These are phyloP conservation scores for Erpobdella octoculata DNA, from an alignment of 2,888 invertebrate genomes.

Conservation along the genomic window DNA sequence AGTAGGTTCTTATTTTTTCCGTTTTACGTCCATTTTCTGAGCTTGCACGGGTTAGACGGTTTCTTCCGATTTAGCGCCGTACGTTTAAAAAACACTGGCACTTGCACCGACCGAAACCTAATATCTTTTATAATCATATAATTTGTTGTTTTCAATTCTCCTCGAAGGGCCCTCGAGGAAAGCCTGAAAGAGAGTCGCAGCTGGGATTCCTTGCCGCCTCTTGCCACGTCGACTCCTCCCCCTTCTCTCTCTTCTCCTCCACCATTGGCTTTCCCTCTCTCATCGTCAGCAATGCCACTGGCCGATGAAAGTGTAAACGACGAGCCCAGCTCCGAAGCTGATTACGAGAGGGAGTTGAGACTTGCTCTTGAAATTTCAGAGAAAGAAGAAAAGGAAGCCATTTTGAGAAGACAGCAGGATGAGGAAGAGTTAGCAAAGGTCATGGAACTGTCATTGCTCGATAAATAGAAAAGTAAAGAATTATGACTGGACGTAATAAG, in stretches of 20 bases:
- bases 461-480: conserved; percentile 45
- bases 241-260: not conserved
- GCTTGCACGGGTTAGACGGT: too few relatives aligned
- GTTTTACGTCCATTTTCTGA: too few relatives aligned
- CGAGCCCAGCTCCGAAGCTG: not conserved
- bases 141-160: not conserved
- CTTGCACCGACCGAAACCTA: too few relatives aligned
- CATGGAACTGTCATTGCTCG: conserved; percentile 48
- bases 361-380: conserved; percentile 48
- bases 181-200: conserved; percentile 28
- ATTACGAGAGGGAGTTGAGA: conserved; percentile 18
- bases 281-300: not conserved
- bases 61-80: too few relatives aligned
- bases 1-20: too few relatives aligned
- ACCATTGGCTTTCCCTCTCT: not conserved
- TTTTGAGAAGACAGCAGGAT: conserved; percentile 42
- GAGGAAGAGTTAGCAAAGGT: conserved; percentile 50
- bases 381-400: conserved; percentile 43
- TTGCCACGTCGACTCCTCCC: conserved; percentile 10
- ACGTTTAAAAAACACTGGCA: too few relatives aligned
- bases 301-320: too few relatives aligned
- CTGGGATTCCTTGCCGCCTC: not conserved
- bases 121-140: too few relatives aligned
- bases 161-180: conserved; percentile 26
- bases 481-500: too few relatives aligned